Conservation (phyloP, 1,140 invertebrate species). For the Achroia grisella region DNA sequence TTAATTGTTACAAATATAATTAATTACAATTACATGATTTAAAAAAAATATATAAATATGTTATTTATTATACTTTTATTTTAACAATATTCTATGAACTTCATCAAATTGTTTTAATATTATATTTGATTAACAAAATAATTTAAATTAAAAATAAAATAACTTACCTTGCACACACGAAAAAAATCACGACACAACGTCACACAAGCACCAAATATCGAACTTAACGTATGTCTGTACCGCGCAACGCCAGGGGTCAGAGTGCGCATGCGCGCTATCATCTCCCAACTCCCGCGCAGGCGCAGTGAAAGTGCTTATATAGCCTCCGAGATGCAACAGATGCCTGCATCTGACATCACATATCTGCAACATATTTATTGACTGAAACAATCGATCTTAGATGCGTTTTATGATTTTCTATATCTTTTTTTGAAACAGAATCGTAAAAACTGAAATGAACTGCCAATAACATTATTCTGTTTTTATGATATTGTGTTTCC, state of each 20-base stretch:
- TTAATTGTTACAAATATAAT: background rate
- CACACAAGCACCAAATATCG: slow-evolving; percentile 35
- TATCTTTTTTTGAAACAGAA: background rate
- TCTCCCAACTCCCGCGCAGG: slow-evolving; percentile 46
- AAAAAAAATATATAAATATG: slow-evolving; percentile 6
- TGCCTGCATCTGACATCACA: slow-evolving; percentile 27
- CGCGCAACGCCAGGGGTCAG: slow-evolving; percentile 31
- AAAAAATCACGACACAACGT: slow-evolving; percentile 43
- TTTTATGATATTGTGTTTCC: background rate
- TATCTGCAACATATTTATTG: slow-evolving; percentile 19
- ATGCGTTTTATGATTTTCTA: background rate
- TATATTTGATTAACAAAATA: background rate
- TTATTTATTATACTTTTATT: background rate
- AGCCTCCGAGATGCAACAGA: slow-evolving; percentile 38
- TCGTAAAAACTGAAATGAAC: background rate
- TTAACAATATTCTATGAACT: background rate
- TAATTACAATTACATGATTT: background rate
- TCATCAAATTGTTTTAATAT: background rate
- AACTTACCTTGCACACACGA: slow-evolving; percentile 44
- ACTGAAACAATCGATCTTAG: background rate
- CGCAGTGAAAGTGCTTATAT: slow-evolving; percentile 65
- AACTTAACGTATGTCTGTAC: slow-evolving; percentile 9
- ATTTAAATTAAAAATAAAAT: background rate
- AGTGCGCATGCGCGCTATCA: slow-evolving; percentile 34
- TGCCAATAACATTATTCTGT: background rate